Conservation (phyloP, 2,888 invertebrate species). For the Exephanes ischioxanthus region DNA sequence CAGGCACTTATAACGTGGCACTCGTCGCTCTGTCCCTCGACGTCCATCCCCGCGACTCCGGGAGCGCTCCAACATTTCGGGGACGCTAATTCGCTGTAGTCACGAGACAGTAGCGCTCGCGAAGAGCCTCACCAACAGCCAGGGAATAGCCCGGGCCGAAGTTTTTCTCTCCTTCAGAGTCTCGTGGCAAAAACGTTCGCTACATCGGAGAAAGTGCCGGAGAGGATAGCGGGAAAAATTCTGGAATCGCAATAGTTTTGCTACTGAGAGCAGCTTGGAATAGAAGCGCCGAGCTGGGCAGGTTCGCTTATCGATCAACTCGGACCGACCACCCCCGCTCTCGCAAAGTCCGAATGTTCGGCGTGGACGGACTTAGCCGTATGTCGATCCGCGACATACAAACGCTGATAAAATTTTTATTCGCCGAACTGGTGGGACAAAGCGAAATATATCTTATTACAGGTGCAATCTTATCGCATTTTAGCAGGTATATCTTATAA, state of each 20-base stretch:
- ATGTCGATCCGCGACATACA: background rate
- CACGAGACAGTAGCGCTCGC: slow-evolving; percentile 51
- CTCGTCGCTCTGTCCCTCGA: slow-evolving; percentile 25
- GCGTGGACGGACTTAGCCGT: slow-evolving; percentile 33
- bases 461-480: too few relatives aligned
- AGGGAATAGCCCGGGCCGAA: slow-evolving; percentile 30
- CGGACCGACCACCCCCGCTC: slow-evolving; percentile 27
- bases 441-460: background rate
- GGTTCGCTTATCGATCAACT: slow-evolving; percentile 60
- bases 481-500: background rate
- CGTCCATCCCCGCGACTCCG: slow-evolving; percentile 17
- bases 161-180: slow-evolving; percentile 22
- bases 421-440: background rate
- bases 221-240: slow-evolving; percentile 13
- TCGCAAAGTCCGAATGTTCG: slow-evolving; percentile 57
- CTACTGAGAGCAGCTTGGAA: slow-evolving; percentile 34
- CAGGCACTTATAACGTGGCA: slow-evolving; percentile 47
- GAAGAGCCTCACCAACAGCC: slow-evolving; percentile 16
- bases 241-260: slow-evolving; percentile 37
- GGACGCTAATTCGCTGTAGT: slow-evolving; percentile 66
- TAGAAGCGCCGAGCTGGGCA: slow-evolving; percentile 3
- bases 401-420: background rate
- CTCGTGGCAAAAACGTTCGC: background rate
- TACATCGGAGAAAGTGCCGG: background rate
- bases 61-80: slow-evolving; percentile 64